Conservation (phyloP, 1,140 invertebrate species). For the Phymorhynchus buccinoides region DNA sequence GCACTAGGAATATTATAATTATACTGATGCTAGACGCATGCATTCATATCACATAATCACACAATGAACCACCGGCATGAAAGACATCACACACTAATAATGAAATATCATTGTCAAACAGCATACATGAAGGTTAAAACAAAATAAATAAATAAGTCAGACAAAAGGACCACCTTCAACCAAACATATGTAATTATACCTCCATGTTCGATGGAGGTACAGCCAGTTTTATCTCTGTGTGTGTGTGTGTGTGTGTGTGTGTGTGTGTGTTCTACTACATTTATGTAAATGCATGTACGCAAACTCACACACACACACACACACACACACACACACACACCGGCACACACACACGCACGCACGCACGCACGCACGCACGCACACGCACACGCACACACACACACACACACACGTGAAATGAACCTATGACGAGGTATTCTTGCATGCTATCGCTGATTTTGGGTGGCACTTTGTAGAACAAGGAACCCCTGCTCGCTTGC, state of each 20-base stretch:
- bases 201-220: not conserved
- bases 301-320: slow-evolving; percentile 13
- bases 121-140: not conserved
- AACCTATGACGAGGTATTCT: not conserved
- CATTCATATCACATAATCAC: too few relatives aligned
- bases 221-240: not conserved
- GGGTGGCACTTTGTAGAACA: not conserved
- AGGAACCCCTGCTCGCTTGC: not conserved
- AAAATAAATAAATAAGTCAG: not conserved
- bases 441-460: not conserved
- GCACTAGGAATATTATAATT: not conserved
- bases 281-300: not conserved
- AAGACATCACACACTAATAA: too few relatives aligned
- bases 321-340: not conserved
- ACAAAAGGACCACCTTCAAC: too few relatives aligned
- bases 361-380: not conserved
- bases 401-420: not conserved
- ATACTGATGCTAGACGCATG: too few relatives aligned
- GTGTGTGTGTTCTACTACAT: not conserved
- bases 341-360: not conserved
- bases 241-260: not conserved
- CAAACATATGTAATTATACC: too few relatives aligned
- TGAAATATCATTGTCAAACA: too few relatives aligned
- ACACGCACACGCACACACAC: not conserved
- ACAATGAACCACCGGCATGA: too few relatives aligned